Percentiles rank a stretch among this genome's conserved stretches.
These are phyloP conservation scores for Haliclystus octoradiatus DNA, from an alignment of 30 jellyfish, hydroid and myxozoan genomes.

Conservation along the genomic window DNA sequence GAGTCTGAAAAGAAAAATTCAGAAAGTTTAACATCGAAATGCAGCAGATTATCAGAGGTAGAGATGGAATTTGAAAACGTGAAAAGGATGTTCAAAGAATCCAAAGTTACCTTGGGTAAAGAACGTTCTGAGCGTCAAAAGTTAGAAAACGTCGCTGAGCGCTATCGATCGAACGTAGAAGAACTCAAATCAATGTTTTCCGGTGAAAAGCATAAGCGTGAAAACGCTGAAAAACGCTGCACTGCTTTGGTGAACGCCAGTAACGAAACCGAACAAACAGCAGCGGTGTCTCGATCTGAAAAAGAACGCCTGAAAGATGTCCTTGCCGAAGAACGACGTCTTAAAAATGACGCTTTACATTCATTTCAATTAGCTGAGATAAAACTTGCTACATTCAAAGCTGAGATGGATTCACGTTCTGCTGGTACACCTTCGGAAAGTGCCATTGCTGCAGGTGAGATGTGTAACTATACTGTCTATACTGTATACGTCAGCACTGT, in stretches of 20 bases:
- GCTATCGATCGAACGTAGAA: slow-evolving; percentile 50
- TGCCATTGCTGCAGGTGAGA: neutral
- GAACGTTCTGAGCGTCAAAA: slow-evolving; percentile 48
- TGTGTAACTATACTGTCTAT: neutral
- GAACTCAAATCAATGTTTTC: slow-evolving; percentile 44
- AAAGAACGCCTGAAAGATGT: slow-evolving; percentile 20
- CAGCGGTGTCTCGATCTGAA: slow-evolving; percentile 24
- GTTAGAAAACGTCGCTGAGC: slow-evolving; percentile 41
- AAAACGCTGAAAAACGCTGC: slow-evolving; percentile 26
- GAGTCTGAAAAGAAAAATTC: too few relatives aligned
- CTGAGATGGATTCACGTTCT: slow-evolving; percentile 14
- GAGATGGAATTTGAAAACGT: slow-evolving; percentile 37
- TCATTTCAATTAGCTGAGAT: slow-evolving; percentile 33
- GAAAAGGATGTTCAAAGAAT: slow-evolving; percentile 17
- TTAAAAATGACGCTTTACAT: neutral
- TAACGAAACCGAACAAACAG: slow-evolving; percentile 32
- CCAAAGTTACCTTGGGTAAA: slow-evolving; percentile 32
- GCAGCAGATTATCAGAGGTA: slow-evolving; percentile 11
- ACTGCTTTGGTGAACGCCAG: slow-evolving; percentile 8
- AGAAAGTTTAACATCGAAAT: neutral
- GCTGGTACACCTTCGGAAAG: neutral
- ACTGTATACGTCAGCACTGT: neutral
- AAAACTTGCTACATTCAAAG: slow-evolving; percentile 22
- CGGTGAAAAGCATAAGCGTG: slow-evolving; percentile 36
- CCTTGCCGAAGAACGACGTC: slow-evolving; percentile 11